These are phyloP conservation scores for Lipotes vexillifer DNA, from an alignment of 2,113 vertebrate species.

Conservation along the genomic window DNA sequence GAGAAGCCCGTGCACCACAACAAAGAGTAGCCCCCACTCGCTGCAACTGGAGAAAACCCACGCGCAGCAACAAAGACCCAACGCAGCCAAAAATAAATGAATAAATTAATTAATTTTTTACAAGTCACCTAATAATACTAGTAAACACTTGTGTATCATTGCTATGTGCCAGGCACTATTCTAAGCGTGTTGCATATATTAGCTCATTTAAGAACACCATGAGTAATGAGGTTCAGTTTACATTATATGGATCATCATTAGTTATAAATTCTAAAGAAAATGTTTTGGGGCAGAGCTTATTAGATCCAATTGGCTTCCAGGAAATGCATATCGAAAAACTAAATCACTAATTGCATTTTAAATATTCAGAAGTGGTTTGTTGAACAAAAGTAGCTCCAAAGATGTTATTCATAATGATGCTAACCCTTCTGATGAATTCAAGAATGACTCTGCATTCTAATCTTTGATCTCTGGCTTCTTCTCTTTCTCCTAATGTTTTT, in stretches of 20 bases:
- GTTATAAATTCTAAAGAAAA: slow-evolving; percentile 63
- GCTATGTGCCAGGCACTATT: background rate
- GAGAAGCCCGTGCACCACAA: too few relatives aligned
- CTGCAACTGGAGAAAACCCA: too few relatives aligned
- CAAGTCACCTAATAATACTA: background rate
- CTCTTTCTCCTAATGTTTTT: background rate
- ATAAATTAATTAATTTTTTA: too few relatives aligned
- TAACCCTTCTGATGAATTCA: slow-evolving; percentile 63
- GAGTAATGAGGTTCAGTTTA: slow-evolving; percentile 24
- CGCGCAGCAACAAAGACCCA: too few relatives aligned
- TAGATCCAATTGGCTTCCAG: slow-evolving; percentile 63
- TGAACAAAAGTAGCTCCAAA: slow-evolving; percentile 55
- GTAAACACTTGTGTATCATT: background rate
- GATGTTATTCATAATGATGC: slow-evolving; percentile 54
- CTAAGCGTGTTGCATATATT: slow-evolving; percentile 11
- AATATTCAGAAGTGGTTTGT: slow-evolving; percentile 72
- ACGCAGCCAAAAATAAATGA: too few relatives aligned
- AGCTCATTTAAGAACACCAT: slow-evolving; percentile 30
- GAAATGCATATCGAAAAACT: slow-evolving; percentile 57
- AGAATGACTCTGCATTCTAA: slow-evolving; percentile 55
- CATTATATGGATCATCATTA: slow-evolving; percentile 42
- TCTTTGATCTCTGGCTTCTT: slow-evolving; percentile 45
- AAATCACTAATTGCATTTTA: slow-evolving; percentile 67
- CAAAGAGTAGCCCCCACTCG: too few relatives aligned
- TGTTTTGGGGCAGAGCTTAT: slow-evolving; percentile 52